Evolutionary conservation across 2,113 vertebrate genomes (phyloP), one percentile per base, ranked within the genome.

Genomic region (Phoxinus phoxinus): DNA sequence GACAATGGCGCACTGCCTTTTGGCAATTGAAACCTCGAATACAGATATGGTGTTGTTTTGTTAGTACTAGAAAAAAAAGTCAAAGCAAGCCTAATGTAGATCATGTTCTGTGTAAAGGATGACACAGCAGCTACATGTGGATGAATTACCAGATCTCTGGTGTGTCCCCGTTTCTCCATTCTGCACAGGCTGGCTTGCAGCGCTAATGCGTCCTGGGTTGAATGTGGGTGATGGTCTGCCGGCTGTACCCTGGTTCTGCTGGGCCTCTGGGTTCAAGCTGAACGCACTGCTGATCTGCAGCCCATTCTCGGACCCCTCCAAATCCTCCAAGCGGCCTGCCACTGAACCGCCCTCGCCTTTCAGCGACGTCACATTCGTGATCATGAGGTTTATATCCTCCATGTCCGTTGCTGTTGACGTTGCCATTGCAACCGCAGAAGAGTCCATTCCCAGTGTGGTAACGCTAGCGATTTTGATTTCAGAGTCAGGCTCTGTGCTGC

Each of bases 401-500:
- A 41, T 90, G 92, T 76, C 89, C 90, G 83, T 27, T 46, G 51
- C 81, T 23, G 75, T 80, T 46, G 85, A 79, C 1, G 84, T 80
- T 41, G 92, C 92, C 69, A 86, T 59, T 35, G 86, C 71, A 35
- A 79, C 85, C 7, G 84, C 65, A 8, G 73, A 71, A 0, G 86
- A 6, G 32, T 81, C 51, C 23, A 88, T 93, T 89, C 97, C 97
- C 94, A 99, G 94, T 0, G 98, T 99, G 88, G 98, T 99, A 92
- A 99, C 98, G 89, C 97, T 97, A 94, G 97, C 96, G 48, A 99
- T 99, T 89, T 96, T 95, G 93, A 99, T 98, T 92, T 98, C 97
- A 84, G 98, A 99, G 91, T 98, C 97, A 67, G 97, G 97, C 93
- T 99, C 98, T 85, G 97, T 97, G 94, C 95, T 97, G 92, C 97